Base-by-base conservation (phyloP, 2,113 vertebrate genomes). In the Apteryx owenii region DNA sequence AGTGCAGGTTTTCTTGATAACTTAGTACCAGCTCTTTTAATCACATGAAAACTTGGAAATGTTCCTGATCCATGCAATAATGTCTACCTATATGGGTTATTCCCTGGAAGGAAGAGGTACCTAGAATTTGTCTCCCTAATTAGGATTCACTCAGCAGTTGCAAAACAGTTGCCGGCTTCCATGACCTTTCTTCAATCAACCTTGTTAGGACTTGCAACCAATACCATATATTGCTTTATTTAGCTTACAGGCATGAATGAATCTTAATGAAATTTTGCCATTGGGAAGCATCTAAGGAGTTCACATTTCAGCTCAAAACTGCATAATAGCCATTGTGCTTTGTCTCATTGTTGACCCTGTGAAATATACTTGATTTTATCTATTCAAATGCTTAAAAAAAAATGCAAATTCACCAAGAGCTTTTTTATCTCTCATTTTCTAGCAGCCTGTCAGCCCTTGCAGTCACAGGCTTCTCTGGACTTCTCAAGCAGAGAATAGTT, bases 1-100 rank as follows among this genome's bases (percentile, higher is more conserved):
- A 65, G 38, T 22, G 38, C 6, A 33, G 21, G 22, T 3, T 42
- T 8, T 38, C 16, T 31, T 38, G 54, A 48, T 25, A 79, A 75
- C 56, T 31, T 8, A 33, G 0, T 42, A 44, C 8, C 8, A 61
- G 7, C 9, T 48, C 13, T 66, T 71, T 42, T 21, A 66, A 75
- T 5, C 9, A 12, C 0, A 3, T n/a, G 3, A 3, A 16, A 13
- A 0, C 61, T 54, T 70, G 33, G 31, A 61, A 81, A 48, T 42
- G 5, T 9, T n/a, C 60, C 5, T 33, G 42, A 46, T 19, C 36
- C 16, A 46, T 9, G 42, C 4, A 22, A 21, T 48, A 53, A 12
- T 64, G 22, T n/a, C 25, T 56, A 13, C 10, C 11, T 4, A 4
- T 9, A 10, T 5, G 5, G 25, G 2, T 17, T 85, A 28, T 31